Conservation (phyloP, 2,797 vertebrate species). For the Crypturellus tataupa region DNA sequence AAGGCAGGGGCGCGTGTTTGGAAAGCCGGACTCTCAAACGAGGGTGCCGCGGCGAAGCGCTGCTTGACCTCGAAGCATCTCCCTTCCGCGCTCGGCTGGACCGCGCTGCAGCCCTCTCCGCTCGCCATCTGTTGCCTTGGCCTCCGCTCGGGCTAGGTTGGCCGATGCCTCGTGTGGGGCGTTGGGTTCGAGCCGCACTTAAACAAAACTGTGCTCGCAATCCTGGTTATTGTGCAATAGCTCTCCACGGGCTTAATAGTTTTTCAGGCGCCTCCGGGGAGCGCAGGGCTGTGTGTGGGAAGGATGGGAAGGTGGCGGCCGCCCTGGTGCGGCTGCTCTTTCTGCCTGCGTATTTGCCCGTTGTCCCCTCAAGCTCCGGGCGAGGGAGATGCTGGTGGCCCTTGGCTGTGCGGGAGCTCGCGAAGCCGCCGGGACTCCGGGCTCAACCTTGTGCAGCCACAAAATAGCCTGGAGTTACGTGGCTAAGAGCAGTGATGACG, state of each 20-base stretch:
- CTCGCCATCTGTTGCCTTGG: not conserved
- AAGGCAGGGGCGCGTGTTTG: constrained; percentile 25
- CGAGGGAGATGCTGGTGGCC: fast-evolving
- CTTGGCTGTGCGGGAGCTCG: not conserved
- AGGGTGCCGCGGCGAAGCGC: constrained; percentile 33
- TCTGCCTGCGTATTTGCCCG: fast-evolving
- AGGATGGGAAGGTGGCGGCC: fast-evolving
- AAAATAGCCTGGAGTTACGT: fast-evolving
- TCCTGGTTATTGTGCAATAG: not conserved
- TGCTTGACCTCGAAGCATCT: not conserved
- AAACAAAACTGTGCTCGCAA: not conserved
- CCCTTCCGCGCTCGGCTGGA: not conserved
- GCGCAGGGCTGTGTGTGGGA: not conserved
- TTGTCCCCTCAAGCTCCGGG: fast-evolving
- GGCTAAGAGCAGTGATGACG: not conserved
- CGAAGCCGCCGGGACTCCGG: fast-evolving
- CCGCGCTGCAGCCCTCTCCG: not conserved
- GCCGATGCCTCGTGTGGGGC: not conserved
- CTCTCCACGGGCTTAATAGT: not conserved
- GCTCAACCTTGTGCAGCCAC: not conserved
- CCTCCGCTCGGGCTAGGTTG: not conserved
- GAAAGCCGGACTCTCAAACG: not conserved
- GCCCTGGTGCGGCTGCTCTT: fast-evolving
- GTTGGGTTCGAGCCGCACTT: not conserved
- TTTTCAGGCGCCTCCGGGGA: too few relatives aligned